Evolutionary conservation across 2,113 vertebrate genomes (phyloP).

Genomic region (Laticauda colubrina): DNA sequence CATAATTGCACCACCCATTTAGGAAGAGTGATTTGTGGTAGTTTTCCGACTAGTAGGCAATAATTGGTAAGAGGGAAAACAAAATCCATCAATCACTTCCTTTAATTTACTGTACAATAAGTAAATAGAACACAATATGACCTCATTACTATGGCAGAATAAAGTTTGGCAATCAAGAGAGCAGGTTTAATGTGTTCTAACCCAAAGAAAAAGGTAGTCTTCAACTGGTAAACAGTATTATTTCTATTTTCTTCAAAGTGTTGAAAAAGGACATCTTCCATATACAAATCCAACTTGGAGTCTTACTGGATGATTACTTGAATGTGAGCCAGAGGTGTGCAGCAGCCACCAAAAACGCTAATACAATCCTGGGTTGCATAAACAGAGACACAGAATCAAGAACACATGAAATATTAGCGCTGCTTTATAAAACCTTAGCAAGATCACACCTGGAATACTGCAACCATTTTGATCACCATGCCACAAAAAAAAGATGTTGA

Average conservation of each 20-base stretch:
- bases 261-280: not conserved
- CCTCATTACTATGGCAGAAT: not conserved
- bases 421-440: too few species aligned
- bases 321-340: too few species aligned
- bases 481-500: too few species aligned
- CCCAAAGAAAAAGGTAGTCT: not conserved
- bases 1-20: not conserved
- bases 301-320: too few species aligned
- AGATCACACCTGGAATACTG: too few species aligned
- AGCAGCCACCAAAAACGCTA: too few species aligned
- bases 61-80: not conserved
- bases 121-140: not conserved
- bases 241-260: not conserved
- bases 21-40: not conserved
- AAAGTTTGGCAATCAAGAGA: not conserved
- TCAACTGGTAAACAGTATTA: not conserved
- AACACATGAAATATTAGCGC: too few species aligned
- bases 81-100: not conserved
- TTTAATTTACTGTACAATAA: not conserved
- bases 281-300: not conserved
- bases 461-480: too few species aligned
- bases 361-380: too few species aligned
- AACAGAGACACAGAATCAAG: too few species aligned
- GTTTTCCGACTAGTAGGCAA: not conserved
- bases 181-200: not conserved